Evolutionary conservation across 2,888 invertebrate species (phyloP), one percentile per base, ranked within the genome.

Genomic region (Lamproptera curius): DNA sequence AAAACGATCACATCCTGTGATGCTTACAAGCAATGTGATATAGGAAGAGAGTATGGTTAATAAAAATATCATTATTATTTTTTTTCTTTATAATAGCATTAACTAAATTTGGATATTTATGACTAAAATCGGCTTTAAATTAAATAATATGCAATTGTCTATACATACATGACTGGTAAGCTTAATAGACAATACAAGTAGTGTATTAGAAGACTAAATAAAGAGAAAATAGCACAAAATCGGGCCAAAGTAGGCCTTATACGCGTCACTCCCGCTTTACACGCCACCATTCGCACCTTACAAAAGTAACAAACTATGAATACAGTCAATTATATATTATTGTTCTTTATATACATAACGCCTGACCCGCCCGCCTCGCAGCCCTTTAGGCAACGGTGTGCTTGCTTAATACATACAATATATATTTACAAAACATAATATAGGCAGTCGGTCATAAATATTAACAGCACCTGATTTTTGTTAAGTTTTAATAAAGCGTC

Each of bases 91-190:
- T 75, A 76, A 79, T 76, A 83, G 70, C 72, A 81, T 82, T 79
- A 83, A 83, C 86, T 86, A 87, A 86, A 86, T 87, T 87, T 86
- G 86, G 86, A 84, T 87, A 80, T 81, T 86, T 80, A 86, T 87
- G 86, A 87, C 86, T 87, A 86, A 80, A 80, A 81, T 79, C 77
- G 76, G 80, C 75, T 73, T 83, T 83, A 84, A 84, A 81, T 84
- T 82, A 85, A 83, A 77, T 77, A 76, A 75, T 59, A 60, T 75
- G 71, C 73, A 80, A 77, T 82, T 74, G 72, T 76, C 81, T 86
- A 85, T 84, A 82, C 80, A 86, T 77, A 83, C 71, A 82, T 84
- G 87, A 87, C 86, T 87, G 86, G 82, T 86, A 83, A 83, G 82
- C 83, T 86, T 84, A 86, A 77, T 76, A 72, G 80, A 79, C 76